A percentile compares a stretch with the other conserved stretches of the same genome.
phyloP scores from a whole-genome alignment of 2,797 vertebrate genomes.

The Sebastiscus tertius region DNA sequence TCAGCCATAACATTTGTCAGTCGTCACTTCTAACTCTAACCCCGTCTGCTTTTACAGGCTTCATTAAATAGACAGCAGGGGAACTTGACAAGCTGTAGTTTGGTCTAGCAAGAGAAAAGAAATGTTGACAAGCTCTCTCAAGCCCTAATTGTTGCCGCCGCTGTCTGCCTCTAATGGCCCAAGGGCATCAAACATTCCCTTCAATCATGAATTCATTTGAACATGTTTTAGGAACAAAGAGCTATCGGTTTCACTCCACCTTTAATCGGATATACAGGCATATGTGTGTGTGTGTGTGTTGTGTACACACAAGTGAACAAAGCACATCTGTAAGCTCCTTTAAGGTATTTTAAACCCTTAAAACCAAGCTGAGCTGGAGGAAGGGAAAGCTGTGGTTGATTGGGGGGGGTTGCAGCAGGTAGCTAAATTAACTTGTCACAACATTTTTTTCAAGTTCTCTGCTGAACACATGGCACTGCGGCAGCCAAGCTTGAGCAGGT shows the following conservation, averaged over 20 bases:
- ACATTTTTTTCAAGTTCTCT: constrained; percentile 40
- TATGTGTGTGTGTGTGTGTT: neutral
- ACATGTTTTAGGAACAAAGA: constrained; percentile 20
- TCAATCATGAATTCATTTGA: constrained; percentile 32
- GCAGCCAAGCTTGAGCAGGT: constrained; percentile 26
- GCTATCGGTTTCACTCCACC: constrained; percentile 38
- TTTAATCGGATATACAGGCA: constrained; percentile 22
- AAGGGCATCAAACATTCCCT: constrained; percentile 26
- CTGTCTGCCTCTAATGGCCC: constrained; percentile 46
- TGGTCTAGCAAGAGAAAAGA: constrained; percentile 33
- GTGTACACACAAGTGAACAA: constrained; percentile 39
- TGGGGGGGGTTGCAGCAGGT: neutral
- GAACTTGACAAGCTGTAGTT: constrained; percentile 39
- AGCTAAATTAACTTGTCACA: constrained; percentile 40
- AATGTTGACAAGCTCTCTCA: constrained; percentile 53
- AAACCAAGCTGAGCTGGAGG: constrained; percentile 34
- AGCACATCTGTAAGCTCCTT: constrained; percentile 40
- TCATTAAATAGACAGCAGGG: constrained; percentile 32
- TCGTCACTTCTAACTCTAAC: constrained; percentile 34
- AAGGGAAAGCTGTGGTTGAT: neutral
- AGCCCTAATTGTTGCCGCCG: constrained; percentile 26
- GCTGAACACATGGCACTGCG: constrained; percentile 19
- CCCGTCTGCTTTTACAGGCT: constrained; percentile 22
- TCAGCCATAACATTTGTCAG: constrained; percentile 18
- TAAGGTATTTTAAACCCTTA: constrained; percentile 51